Evolutionary conservation across 2,888 invertebrate species (phyloP), one percentile per base, ranked within the genome.

Genomic region (Noctuana brunneofusca): DNA sequence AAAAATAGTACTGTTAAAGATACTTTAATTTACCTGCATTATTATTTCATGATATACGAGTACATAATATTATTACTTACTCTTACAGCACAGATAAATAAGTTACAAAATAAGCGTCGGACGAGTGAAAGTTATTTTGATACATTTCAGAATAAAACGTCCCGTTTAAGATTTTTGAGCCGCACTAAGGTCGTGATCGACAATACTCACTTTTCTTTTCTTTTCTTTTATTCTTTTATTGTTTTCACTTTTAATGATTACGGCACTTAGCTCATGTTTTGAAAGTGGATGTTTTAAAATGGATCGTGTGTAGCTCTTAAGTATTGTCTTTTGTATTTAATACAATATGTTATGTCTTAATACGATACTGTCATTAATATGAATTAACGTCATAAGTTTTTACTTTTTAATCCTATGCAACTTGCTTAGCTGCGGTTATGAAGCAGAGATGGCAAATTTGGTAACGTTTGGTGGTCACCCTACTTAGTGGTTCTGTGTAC

Each of bases 111-210:
- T 30, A 30, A 30, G 30, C 18, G 27, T 46, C 20, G 46, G 35
- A 48, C 22, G 35, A 57, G 57, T 57, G 57, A 57, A 57, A 57
- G 57, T 49, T 38, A 38, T 38, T 38, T 38, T 38, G 14, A 57
- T 43, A 22, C 18, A 20, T 46, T 46, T 20, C 22, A 48, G 20
- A 48, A 48, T 38, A 20, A 24, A 20, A 22, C 24, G 22, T n/a
- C 24, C 24, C 22, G n/a, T 22, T n/a, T n/a, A 3, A 49, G 9
- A 49, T 49, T 16, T 8, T 49, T 24, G 20, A 16, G 43, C 22
- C 5, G 22, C n/a, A 24, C 48, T 46, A 20, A 49, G 20, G 20
- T 58, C 58, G 49, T 50, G 58, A 38, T 58, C 38, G 58, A 38
- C 49, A 38, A 27, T 27, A 50, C 49, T 50, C 27, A 27, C 49